These are phyloP conservation scores for Hirtodrosophila cameraria DNA, from an alignment of 2,888 invertebrate genomes.

Conservation along the genomic window DNA sequence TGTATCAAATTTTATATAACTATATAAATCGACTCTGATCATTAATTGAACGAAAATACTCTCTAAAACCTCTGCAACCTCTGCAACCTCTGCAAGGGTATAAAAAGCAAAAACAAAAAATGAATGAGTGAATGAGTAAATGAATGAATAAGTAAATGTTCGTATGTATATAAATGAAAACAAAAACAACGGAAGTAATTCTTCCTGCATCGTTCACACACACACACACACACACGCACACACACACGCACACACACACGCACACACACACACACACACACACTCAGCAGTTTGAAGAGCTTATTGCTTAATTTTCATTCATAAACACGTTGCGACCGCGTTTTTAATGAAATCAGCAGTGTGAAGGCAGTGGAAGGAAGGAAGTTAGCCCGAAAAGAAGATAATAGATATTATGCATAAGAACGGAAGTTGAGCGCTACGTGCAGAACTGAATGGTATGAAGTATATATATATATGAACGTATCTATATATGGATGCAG, in stretches of 20 bases:
- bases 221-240: conserved; percentile 8
- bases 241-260: conserved; percentile 14
- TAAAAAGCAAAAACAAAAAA: conserved; percentile 23
- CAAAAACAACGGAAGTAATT: conserved; percentile 67
- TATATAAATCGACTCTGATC: no score
- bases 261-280: conserved; percentile 13
- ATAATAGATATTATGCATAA: conserved; percentile 47
- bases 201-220: conserved; percentile 57
- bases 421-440: conserved; percentile 57
- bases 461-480: not conserved
- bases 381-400: conserved; percentile 61
- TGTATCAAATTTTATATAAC: no score
- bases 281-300: conserved; percentile 54
- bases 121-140: conserved; percentile 42
- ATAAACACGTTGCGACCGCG: conserved; percentile 76
- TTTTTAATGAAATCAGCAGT: conserved; percentile 74
- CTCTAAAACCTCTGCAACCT: no score
- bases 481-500: not conserved
- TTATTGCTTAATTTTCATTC: conserved; percentile 81
- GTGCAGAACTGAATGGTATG: conserved; percentile 36
- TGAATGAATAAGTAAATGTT: conserved; percentile 64
- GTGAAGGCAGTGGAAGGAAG: conserved; percentile 30
- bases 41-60: no score
- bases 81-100: conserved; percentile 20
- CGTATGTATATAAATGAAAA: conserved; percentile 52